These are phyloP conservation scores for Aphelenchoides fujianensis DNA, from an alignment of 1,140 invertebrate species.

Conservation along the genomic window DNA sequence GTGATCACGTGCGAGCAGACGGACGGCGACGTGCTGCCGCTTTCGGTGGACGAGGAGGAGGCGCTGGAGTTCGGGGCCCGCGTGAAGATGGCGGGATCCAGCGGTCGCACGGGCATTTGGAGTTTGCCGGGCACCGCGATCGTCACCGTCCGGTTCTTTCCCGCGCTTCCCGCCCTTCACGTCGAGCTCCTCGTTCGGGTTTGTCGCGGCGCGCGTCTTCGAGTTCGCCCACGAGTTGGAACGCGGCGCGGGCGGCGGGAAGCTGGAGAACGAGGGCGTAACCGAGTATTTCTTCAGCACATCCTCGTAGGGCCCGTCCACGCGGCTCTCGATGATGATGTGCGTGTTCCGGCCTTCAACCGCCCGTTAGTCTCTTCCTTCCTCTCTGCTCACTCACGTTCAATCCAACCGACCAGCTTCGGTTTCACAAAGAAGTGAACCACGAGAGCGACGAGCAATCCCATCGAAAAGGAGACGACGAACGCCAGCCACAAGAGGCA, in stretches of 20 bases:
- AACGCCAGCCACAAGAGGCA: slow-evolving; percentile 46
- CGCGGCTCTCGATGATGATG: slow-evolving; percentile 10
- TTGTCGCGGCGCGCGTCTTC: background rate
- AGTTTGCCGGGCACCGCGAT: background rate
- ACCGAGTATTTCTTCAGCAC: slow-evolving; percentile 5
- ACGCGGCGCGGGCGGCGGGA: background rate
- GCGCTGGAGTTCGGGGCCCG: background rate
- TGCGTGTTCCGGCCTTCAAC: background rate
- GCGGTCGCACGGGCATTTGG: background rate
- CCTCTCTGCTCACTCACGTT: background rate
- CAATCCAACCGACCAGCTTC: slow-evolving; percentile 11
- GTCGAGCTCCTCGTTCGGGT: background rate
- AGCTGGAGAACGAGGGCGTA: background rate
- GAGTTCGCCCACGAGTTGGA: background rate
- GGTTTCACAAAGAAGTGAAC: slow-evolving; percentile 49
- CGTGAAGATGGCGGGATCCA: slow-evolving; percentile 1
- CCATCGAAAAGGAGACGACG: slow-evolving; percentile 36
- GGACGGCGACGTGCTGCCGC: background rate
- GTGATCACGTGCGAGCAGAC: background rate
- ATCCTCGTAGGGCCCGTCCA: slow-evolving; percentile 26
- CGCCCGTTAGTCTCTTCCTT: background rate
- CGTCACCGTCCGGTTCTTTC: slow-evolving; percentile 5
- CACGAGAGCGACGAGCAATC: slow-evolving; percentile 37
- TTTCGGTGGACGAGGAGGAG: background rate
- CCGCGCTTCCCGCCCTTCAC: background rate